Conservation (phyloP, 2,888 invertebrate species). For the Epiperipatus broadwayi region DNA sequence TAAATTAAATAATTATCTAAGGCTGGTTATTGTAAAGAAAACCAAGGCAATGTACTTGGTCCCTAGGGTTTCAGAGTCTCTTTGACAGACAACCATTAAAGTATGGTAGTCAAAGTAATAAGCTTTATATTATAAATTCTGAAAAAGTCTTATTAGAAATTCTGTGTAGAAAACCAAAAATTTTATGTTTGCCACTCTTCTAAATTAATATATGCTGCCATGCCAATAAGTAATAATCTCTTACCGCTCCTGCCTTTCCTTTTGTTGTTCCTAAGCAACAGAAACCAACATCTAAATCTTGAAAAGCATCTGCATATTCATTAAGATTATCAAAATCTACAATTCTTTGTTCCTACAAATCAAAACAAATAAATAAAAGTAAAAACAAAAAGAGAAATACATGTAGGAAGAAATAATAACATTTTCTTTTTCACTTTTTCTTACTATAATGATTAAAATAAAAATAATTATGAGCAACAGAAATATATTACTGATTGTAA, state of each 20-base stretch:
- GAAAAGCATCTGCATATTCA: conserved; percentile 28
- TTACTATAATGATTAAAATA: conserved; percentile 10
- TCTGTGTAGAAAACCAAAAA: no score
- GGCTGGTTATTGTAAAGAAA: no score
- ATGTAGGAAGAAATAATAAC: conserved; percentile 13
- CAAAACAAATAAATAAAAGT: no score
- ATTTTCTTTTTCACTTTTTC: conserved; percentile 14
- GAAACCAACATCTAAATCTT: conserved; percentile 31
- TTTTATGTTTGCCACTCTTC: not conserved
- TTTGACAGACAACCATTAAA: no score
- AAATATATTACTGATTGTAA: no score
- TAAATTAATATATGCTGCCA: not conserved
- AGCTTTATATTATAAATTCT: no score
- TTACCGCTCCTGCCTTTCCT: conserved; percentile 31
- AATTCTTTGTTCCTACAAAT: conserved; percentile 27
- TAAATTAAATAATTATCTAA: no score
- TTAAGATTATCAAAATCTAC: conserved; percentile 35
- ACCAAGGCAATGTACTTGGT: no score
- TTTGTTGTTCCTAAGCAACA: conserved; percentile 35
- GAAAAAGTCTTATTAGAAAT: no score
- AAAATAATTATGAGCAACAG: not conserved
- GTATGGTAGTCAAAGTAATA: no score
- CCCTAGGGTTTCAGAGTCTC: no score
- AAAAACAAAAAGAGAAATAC: not conserved
- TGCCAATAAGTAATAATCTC: conserved; percentile 11